Percentiles rank a stretch among this genome's conserved stretches.
Evolutionary conservation across 2,888 invertebrate genomes (phyloP).

Genomic region (Acronicta aceris): DNA sequence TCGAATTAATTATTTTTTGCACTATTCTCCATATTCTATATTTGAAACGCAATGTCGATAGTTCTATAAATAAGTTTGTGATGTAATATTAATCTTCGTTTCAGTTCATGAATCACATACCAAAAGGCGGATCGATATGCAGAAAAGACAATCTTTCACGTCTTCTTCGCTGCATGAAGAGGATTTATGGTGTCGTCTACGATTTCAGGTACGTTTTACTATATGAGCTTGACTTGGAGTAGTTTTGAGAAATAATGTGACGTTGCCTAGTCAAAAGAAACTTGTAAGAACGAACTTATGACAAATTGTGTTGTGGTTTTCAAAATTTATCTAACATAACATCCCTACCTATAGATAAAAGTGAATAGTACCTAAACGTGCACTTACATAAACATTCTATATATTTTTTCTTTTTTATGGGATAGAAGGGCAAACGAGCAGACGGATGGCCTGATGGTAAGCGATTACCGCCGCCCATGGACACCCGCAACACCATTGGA

Average conservation of each 20-base stretch:
- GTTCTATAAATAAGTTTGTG: not conserved
- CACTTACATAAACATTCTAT: too few species aligned
- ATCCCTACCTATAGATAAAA: too few species aligned
- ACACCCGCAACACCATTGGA: too few species aligned
- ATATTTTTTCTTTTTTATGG: too few species aligned
- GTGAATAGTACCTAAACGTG: too few species aligned
- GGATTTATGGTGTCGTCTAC: conserved; percentile 94
- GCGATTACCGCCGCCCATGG: too few species aligned
- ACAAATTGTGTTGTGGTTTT: not conserved
- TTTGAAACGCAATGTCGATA: conserved; percentile 1
- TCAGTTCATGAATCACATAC: conserved; percentile 95
- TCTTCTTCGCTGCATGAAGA: conserved; percentile 94
- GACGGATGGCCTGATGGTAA: too few species aligned
- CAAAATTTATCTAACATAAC: too few species aligned
- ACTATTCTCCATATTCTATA: not conserved
- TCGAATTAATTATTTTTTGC: not conserved
- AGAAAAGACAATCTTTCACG: conserved; percentile 94
- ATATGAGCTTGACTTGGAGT: not conserved
- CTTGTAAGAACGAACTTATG: not conserved
- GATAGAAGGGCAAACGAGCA: too few species aligned
- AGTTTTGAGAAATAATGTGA: conserved; percentile 1
- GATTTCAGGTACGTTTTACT: conserved; percentile 92
- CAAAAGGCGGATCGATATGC: conserved; percentile 95
- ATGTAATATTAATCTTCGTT: conserved; percentile 57
- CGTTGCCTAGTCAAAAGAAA: not conserved